Evolutionary conservation across 2,113 vertebrate genomes (phyloP).

Genomic region (Tautogolabrus adspersus): DNA sequence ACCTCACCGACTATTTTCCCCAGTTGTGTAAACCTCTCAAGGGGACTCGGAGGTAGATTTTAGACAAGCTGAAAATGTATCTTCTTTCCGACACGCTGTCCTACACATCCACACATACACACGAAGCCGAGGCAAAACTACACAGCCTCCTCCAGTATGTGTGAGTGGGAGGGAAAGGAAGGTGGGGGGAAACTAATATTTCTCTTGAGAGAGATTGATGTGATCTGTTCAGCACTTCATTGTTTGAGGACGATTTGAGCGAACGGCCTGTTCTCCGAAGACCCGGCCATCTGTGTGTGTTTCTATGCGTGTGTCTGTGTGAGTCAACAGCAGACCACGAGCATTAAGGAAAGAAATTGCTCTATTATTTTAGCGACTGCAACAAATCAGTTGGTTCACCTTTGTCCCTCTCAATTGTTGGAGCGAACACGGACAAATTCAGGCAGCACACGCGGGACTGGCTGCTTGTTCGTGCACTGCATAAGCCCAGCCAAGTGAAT

Average conservation of each 20-base stretch:
- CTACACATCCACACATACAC: constrained; percentile 22
- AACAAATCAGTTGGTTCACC: constrained; percentile 82
- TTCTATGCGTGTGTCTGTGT: constrained; percentile 23
- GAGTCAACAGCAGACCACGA: constrained; percentile 67
- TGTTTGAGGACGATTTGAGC: constrained; percentile 79
- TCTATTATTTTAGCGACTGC: constrained; percentile 81
- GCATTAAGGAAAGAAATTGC: constrained; percentile 82
- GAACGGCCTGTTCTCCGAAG: constrained; percentile 78
- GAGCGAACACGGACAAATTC: constrained; percentile 73
- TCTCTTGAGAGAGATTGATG: constrained; percentile 84
- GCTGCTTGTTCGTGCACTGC: constrained; percentile 64
- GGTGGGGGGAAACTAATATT: constrained; percentile 75
- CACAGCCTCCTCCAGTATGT: constrained; percentile 41
- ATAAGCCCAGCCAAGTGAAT: constrained; percentile 69
- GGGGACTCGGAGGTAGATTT: constrained; percentile 61
- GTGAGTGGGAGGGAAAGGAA: constrained; percentile 41
- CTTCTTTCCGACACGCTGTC: constrained; percentile 56
- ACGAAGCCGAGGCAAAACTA: constrained; percentile 36
- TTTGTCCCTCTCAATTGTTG: constrained; percentile 76
- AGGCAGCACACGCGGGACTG: constrained; percentile 62
- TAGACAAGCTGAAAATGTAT: constrained; percentile 68
- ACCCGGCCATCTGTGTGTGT: constrained; percentile 51
- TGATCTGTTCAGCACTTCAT: constrained; percentile 79
- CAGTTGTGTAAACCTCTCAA: constrained; percentile 57
- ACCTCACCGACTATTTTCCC: constrained; percentile 56